Evolutionary conservation across 2,113 vertebrate species (phyloP).

Genomic region (Syngnathus scovelli): DNA sequence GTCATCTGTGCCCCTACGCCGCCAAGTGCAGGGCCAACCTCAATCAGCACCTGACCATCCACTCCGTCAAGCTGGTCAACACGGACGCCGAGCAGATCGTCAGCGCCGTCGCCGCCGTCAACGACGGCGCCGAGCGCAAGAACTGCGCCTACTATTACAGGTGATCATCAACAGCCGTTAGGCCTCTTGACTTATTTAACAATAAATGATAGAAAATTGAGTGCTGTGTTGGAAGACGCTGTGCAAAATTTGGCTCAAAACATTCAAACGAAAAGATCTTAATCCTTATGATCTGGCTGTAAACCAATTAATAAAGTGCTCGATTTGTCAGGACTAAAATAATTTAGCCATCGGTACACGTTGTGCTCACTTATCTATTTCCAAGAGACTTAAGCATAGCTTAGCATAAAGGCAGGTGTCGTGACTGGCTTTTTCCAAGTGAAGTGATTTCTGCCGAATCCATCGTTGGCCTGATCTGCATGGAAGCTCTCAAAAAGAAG

Average conservation of each 20-base stretch:
- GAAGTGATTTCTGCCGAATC: neutral
- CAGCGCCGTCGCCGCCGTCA: conserved; percentile 81
- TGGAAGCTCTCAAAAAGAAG: conserved; percentile 7
- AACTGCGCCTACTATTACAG: conserved; percentile 96
- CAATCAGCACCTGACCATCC: conserved; percentile 98
- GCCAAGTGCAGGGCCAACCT: conserved; percentile 98
- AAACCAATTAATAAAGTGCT: neutral
- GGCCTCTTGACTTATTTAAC: no score
- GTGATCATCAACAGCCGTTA: conserved; percentile 48
- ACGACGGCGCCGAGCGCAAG: conserved; percentile 82
- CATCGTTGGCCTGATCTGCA: neutral
- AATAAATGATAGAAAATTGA: no score
- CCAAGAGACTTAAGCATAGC: neutral
- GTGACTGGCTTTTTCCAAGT: neutral
- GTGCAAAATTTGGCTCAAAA: neutral
- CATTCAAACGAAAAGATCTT: neutral
- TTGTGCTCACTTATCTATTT: neutral
- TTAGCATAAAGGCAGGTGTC: neutral
- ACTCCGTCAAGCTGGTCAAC: conserved; percentile 97
- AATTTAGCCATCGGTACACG: neutral
- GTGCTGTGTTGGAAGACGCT: no score
- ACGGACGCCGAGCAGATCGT: conserved; percentile 92
- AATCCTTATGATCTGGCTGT: neutral
- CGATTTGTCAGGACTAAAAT: neutral
- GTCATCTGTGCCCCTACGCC: conserved; percentile 98